Conservation (phyloP, 2,888 invertebrate species). For the Archips xylosteana region DNA sequence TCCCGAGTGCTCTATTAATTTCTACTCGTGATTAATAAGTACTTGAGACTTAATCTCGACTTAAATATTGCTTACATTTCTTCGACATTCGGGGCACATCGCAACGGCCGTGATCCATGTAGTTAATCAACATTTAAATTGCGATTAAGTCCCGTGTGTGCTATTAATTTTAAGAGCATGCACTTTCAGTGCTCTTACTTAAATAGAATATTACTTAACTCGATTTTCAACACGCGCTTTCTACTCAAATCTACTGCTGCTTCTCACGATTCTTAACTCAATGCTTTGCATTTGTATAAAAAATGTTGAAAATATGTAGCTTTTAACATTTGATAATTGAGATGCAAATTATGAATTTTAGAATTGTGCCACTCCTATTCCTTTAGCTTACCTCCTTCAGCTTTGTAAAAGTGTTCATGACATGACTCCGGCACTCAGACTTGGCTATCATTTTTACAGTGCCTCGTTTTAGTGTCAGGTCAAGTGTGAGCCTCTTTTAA, state of each 20-base stretch:
- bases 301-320: not conserved
- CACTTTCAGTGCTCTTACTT: no score
- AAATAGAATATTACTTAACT: no score
- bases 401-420: conserved; percentile 45
- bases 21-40: no score
- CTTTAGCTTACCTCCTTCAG: conserved; percentile 41
- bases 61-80: no score
- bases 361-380: conserved; percentile 39
- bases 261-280: conserved; percentile 10
- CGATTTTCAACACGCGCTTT: no score
- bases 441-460: conserved; percentile 36
- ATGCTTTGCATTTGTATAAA: not conserved
- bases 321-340: not conserved
- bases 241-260: conserved; percentile 54
- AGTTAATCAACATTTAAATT: no score
- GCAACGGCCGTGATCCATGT: no score
- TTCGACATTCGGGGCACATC: no score
- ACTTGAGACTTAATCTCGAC: no score
- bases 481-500: conserved; percentile 20
- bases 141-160: no score
- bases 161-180: no score
- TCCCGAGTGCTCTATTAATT: no score
- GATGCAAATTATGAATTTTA: conserved; percentile 1
- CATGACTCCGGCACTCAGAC: conserved; percentile 43
- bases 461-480: conserved; percentile 26